These are phyloP conservation scores for Chiloscyllium plagiosum DNA, from an alignment of 2,113 vertebrate genomes.

Conservation along the genomic window DNA sequence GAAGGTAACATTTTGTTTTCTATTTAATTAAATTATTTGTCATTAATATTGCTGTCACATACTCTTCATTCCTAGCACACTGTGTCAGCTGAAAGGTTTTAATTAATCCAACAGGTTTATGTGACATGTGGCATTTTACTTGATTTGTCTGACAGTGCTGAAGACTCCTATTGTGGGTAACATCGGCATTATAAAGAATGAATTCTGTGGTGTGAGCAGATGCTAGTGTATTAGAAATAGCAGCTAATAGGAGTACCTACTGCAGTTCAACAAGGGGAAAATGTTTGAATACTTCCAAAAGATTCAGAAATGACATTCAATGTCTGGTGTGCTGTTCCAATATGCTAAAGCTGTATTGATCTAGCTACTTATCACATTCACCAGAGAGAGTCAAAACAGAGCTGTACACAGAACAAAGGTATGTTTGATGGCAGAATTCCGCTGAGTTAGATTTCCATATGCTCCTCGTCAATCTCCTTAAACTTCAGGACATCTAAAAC, in stretches of 20 bases:
- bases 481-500: background rate
- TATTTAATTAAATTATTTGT: conserved; percentile 31
- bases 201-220: background rate
- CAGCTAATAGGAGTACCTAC: background rate
- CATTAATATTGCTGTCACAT: conserved; percentile 30
- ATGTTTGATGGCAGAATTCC: background rate
- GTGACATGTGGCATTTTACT: conserved; percentile 6
- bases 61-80: background rate
- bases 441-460: background rate
- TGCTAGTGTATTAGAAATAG: background rate
- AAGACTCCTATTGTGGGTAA: conserved; percentile 17
- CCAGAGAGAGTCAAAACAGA: background rate
- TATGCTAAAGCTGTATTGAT: background rate
- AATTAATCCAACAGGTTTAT: conserved; percentile 34
- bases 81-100: conserved; percentile 26
- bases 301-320: background rate
- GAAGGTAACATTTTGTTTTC: conserved; percentile 25
- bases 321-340: background rate
- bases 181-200: background rate
- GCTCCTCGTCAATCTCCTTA: background rate
- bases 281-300: background rate
- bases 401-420: background rate
- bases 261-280: background rate
- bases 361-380: background rate
- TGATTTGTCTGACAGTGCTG: conserved; percentile 23